Base-by-base conservation (phyloP, 2,888 invertebrate genomes). In the Biston stratarius region DNA sequence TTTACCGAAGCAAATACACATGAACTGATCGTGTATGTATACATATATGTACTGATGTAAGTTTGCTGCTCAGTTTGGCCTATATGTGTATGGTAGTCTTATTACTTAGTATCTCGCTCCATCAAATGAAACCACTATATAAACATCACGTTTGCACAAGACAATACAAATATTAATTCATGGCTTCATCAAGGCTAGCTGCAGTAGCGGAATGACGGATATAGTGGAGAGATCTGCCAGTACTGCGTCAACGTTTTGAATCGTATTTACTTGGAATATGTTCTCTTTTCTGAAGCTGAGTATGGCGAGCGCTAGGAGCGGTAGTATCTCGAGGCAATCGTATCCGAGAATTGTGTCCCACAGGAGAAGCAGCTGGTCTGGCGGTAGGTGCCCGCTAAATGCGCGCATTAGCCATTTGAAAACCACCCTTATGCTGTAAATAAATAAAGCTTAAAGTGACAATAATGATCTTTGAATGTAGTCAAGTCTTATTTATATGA, bases 371-470 rank as follows among this genome's bases (percentile, higher is more conserved):
- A 99, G 95, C 87, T 99, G 99, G 81, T 98, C 98, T 0, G 98
- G 98, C 0, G 98, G 97, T 56, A 99, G 93, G 83, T 98, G 98
- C 0, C 99, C 99, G 79, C 99, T 98, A 87, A 99, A 99, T 1
- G 98, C 99, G 72, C 99, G 94, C 96, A 99, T 99, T 53, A 99
- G 89, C 99, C 99, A 99, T 88, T 99, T 99, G 86, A 99, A 98
- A 0, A 98, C 98, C 36, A 99, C 96, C 79, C 97, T 95, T 61
- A 99, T 95, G 3, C 99, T 99, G 85, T 11, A 86, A 38, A 71
- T 83, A 80, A 47, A 57, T 73, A 60, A 9, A 14, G 15, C 45
- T 45, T n/a, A n/a, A n/a, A n/a, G 24, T 24, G 24, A 2, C 3
- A 24, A 24, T 24, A 2, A 24, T 24, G 24, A 24, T 24, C 3